Conservation (phyloP, 1,140 invertebrate species). For the Dolichoris vasculosae region DNA sequence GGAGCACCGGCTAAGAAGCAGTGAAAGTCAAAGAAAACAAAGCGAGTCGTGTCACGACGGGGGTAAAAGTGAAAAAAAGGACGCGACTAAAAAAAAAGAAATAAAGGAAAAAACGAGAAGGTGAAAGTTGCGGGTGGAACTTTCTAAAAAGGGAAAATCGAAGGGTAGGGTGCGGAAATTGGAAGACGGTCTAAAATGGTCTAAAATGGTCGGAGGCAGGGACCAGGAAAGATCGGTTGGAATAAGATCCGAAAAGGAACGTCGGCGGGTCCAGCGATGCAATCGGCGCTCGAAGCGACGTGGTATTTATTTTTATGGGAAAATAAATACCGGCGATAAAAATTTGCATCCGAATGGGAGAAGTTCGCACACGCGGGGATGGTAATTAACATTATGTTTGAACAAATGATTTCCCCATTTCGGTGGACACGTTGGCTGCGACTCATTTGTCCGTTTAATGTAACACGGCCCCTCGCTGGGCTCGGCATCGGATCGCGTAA, state of each 20-base stretch:
- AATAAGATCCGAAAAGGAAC: neutral
- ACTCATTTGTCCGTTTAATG: conserved; percentile 56
- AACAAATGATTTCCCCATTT: conserved; percentile 49
- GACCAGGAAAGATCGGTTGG: neutral
- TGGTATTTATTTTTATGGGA: conserved; percentile 45
- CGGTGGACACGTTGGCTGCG: conserved; percentile 10
- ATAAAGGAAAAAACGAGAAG: conserved; percentile 3
- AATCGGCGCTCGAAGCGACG: conserved; percentile 13
- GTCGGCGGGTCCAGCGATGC: conserved; percentile 1
- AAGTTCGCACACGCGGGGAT: neutral
- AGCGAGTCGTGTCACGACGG: conserved; percentile 55
- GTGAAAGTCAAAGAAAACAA: conserved; percentile 69
- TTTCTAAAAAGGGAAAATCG: conserved; percentile 48
- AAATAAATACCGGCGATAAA: conserved; percentile 36
- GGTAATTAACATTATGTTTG: conserved; percentile 50
- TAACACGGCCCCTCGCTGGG: conserved; percentile 15
- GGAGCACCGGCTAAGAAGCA: conserved; percentile 53
- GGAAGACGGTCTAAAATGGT: neutral
- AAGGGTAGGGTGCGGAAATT: neutral
- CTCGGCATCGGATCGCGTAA: conserved; percentile 9
- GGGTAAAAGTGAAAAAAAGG: conserved; percentile 25
- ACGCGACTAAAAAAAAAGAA: neutral
- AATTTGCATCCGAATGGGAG: conserved; percentile 47
- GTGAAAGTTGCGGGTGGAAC: conserved; percentile 32
- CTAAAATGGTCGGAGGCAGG: neutral